Base-by-base conservation (phyloP, 2,113 vertebrate species). In the Psilopsiagon aurifrons region DNA sequence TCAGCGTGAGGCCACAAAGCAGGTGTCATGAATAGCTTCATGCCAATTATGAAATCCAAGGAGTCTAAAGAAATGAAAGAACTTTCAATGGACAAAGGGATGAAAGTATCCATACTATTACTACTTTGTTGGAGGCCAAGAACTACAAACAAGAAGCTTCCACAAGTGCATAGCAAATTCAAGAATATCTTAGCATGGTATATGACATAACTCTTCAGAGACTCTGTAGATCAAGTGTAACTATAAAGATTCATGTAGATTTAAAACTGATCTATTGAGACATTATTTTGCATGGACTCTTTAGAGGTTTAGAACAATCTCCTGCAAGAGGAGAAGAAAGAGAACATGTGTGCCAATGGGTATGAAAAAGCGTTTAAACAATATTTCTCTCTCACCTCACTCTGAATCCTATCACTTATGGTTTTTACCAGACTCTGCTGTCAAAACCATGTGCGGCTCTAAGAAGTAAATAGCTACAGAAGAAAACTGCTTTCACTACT, bases 131-230 rank as follows among this genome's bases (percentile, higher is more conserved):
- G 74, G 19, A 84, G 19, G 55, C 23, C 13, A 74, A 47, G 20
- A 80, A 33, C 0, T 71, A 67, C n/a, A 46, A 69, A 69, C 2
- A 67, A 47, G 74, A 70, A 6, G 1, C 39, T 75, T 37, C 31
- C 52, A 33, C 8, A 13, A 68, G 6, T 7, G 4, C 8, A 0
- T 19, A 74, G 62, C 6, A 79, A 10, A 60, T 25, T 41, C 33
- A 71, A 86, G 37, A 75, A 55, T 5, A 52, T 8, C 14, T 69
- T 39, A 57, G 41, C n/a, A n/a, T 2, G 0, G 77, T 81, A 16
- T 17, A 7, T 4, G 4, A 52, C 5, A 0, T 2, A 66, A 55
- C 13, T 80, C 22, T 31, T 55, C 23, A 59, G 13, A 71, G 35
- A 60, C 4, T 23, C 3, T 5, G 25, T n/a, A 55, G 11, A 31